Percentiles rank a stretch among this genome's conserved stretches.
phyloP scores from a whole-genome alignment of 1,140 invertebrate species.

The Cryptotermes secundus region DNA sequence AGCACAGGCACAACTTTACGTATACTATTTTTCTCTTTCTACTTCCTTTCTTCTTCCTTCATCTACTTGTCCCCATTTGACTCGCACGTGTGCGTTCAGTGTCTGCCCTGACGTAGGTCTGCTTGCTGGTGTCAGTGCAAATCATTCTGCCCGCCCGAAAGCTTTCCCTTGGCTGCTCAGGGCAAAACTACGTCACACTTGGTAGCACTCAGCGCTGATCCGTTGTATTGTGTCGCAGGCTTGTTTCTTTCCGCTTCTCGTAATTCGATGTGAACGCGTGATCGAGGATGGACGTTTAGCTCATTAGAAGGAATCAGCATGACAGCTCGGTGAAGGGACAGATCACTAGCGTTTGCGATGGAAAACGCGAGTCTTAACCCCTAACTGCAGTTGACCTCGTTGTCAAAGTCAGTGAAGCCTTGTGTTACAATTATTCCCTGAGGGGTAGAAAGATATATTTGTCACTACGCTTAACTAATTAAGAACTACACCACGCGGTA shows the following conservation, averaged over 20 bases:
- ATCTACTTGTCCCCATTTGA: no score
- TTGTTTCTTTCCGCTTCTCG: background rate
- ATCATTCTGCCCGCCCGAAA: no score
- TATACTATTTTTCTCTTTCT: no score
- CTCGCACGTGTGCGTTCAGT: no score
- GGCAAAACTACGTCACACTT: background rate
- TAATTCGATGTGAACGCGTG: slow-evolving; percentile 7
- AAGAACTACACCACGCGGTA: no score
- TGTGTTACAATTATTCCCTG: background rate
- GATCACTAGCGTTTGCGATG: background rate
- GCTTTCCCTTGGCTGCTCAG: no score
- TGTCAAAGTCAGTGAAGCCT: background rate
- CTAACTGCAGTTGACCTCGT: background rate
- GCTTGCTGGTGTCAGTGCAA: no score
- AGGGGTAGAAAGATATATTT: no score
- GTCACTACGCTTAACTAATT: no score
- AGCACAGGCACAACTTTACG: no score
- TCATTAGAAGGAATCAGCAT: background rate
- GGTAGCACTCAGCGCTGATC: background rate
- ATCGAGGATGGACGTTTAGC: background rate
- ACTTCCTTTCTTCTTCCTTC: no score
- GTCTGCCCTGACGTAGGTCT: no score
- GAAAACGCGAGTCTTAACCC: background rate
- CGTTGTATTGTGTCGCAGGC: background rate
- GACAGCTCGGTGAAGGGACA: background rate